Conservation (phyloP, 2,888 invertebrate genomes). For the Leptinotarsa peninsularis region DNA sequence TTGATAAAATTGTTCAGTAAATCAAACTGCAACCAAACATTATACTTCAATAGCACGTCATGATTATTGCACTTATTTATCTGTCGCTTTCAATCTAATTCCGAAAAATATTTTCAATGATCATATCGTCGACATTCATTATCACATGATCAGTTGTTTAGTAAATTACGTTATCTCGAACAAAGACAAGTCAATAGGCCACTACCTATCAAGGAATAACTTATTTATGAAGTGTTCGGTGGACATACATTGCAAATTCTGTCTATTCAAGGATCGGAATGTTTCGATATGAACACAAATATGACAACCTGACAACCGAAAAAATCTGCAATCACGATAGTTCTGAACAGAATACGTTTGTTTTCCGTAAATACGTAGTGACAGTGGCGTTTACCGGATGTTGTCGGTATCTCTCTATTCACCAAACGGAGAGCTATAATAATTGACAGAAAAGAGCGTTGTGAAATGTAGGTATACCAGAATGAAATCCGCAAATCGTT, state of each 20-base stretch:
- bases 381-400: background rate
- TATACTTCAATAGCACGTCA: too few species aligned
- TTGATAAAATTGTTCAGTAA: too few species aligned
- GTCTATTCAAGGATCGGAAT: constrained; percentile 45
- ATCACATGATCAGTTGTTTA: constrained; percentile 20
- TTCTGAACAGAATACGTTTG: constrained; percentile 4
- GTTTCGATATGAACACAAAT: constrained; percentile 34
- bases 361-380: background rate
- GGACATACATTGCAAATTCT: constrained; percentile 48
- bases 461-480: too few species aligned
- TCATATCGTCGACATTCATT: constrained; percentile 22
- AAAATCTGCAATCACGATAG: constrained; percentile 28
- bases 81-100: background rate
- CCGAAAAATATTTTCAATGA: background rate
- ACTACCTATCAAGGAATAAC: constrained; percentile 48
- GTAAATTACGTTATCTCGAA: constrained; percentile 51
- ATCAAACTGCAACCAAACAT: too few species aligned
- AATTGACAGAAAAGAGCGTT: too few species aligned
- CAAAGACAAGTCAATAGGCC: constrained; percentile 54
- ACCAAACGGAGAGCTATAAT: too few species aligned
- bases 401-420: too few species aligned
- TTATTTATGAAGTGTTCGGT: constrained; percentile 52
- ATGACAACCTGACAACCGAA: constrained; percentile 31
- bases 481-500: too few species aligned
- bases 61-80: too few species aligned